Evolutionary conservation across 2,113 vertebrate species (phyloP).

Genomic region (Lampris megalopsis): DNA sequence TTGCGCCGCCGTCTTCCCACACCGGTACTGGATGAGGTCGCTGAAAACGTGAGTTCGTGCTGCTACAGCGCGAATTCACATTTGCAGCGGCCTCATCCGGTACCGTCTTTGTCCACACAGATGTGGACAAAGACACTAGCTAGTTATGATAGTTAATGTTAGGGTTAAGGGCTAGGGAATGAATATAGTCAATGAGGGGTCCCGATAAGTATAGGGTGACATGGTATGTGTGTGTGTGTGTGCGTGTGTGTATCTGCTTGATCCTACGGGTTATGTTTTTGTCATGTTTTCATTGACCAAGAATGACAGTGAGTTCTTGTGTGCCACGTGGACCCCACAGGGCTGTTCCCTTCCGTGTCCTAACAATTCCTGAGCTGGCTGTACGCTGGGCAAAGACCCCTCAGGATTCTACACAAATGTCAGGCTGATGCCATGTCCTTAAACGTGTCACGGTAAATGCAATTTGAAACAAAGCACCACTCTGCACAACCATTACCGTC

Average conservation of each 20-base stretch:
- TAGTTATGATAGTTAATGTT: too few relatives aligned
- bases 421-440: slow-evolving; percentile 52
- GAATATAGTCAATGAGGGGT: too few relatives aligned
- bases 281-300: neutral
- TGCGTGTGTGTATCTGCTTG: slow-evolving; percentile 4
- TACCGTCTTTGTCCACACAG: too few relatives aligned
- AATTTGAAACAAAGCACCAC: slow-evolving; percentile 38
- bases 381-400: slow-evolving; percentile 42
- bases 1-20: too few relatives aligned
- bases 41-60: too few relatives aligned
- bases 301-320: slow-evolving; percentile 37
- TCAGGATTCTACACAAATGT: slow-evolving; percentile 57
- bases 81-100: too few relatives aligned
- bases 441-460: slow-evolving; percentile 49
- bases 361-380: slow-evolving; percentile 22
- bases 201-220: too few relatives aligned
- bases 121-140: too few relatives aligned
- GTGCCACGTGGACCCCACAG: slow-evolving; percentile 46
- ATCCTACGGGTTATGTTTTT: slow-evolving; percentile 1
- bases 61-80: too few relatives aligned
- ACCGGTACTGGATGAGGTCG: too few relatives aligned
- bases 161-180: too few relatives aligned
- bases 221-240: neutral
- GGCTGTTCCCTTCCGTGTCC: slow-evolving; percentile 59
- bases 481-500: slow-evolving; percentile 2